Evolutionary conservation across 2,113 vertebrate species (phyloP), one percentile per base, ranked within the genome.

Genomic region (Antigone vipio): DNA sequence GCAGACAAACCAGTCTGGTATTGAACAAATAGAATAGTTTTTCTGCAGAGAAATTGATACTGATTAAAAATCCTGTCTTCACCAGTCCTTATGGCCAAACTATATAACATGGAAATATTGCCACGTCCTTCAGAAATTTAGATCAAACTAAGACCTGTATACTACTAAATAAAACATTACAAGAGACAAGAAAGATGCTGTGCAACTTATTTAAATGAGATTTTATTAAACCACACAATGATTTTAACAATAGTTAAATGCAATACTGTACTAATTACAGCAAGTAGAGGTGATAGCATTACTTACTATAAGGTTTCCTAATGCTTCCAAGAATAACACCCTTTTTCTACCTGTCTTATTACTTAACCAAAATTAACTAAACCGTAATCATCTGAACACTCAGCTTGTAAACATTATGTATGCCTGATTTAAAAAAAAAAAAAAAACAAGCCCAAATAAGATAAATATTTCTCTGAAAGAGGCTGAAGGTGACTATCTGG

Each of bases 1-100:
- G 47, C 44, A 95, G 88, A 63, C 58, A 92, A 78, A 89, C 53
- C 26, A 32, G 34, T 55, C 64, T 93, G 52, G 17, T 71, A 27
- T 69, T 81, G 92, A 92, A 50, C 40, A 85, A 85, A 66, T 0
- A n/a, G 13, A 93, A 58, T 30, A 78, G 24, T 67, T 84, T 18
- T 18, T 87, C 42, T 53, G 9, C 42, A 87, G 11, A 93, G 60
- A 77, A 91, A 85, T 24, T 42, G 17, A 32, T 15, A 45, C 50
- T 32, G 21, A 45, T 38, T 93, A 84, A 91, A 94, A 94, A 58
- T 45, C 20, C 16, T 45, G 2, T n/a, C 40, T 88, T 78, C 35
- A n/a, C 16, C 18, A 55, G 29, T 19, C 62, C 42, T 91, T 89
- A 42, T 8, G 38, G 17, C 5, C 42, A 66, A 71, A 35, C 16